Conservation (phyloP, 53 echinoderm and acorn worm genomes). For the Actinopyga echinites region DNA sequence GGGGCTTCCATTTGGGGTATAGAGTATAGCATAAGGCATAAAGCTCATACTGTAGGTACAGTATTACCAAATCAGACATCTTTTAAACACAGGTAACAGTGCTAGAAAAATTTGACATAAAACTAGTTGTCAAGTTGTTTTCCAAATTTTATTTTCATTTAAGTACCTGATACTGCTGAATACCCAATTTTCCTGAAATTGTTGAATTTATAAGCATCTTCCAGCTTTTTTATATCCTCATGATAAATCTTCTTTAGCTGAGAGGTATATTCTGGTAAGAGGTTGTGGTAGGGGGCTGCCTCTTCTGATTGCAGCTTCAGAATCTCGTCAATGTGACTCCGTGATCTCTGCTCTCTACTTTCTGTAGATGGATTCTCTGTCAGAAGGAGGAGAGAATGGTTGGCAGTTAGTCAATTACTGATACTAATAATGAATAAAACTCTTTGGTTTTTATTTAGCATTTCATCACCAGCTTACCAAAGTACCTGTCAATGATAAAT, state of each 20-base stretch:
- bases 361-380: neutral
- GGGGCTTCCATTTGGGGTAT: no score
- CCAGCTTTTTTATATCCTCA: slow-evolving; percentile 59
- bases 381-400: neutral
- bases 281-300: slow-evolving; percentile 5
- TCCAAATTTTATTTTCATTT: no score
- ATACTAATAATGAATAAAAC: neutral
- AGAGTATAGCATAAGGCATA: no score
- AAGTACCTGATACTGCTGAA: slow-evolving; percentile 66
- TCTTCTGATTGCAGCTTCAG: slow-evolving; percentile 56
- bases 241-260: slow-evolving; percentile 63
- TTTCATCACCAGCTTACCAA: neutral
- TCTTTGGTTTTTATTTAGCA: neutral
- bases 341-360: neutral
- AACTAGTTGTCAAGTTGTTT: no score
- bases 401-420: neutral
- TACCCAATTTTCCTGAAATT: slow-evolving; percentile 53
- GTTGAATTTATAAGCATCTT: slow-evolving; percentile 62
- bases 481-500: no score
- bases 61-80: no score
- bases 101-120: no score
- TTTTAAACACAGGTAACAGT: no score
- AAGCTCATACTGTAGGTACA: no score
- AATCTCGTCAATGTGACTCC: slow-evolving; percentile 60
- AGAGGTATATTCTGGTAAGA: slow-evolving; percentile 31